Conservation (phyloP, 2,888 invertebrate species). For the Melieria crassipennis region DNA sequence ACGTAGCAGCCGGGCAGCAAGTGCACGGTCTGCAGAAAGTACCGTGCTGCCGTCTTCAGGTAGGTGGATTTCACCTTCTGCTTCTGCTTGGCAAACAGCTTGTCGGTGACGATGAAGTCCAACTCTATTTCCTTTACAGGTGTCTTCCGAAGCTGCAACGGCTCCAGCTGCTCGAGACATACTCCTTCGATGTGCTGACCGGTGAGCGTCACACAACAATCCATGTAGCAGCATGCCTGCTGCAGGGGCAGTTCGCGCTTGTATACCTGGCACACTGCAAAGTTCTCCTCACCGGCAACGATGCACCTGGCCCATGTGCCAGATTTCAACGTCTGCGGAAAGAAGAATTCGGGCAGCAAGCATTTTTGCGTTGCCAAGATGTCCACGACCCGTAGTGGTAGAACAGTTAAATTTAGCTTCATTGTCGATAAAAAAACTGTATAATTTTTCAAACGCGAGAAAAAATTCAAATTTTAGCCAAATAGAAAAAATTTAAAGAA, state of each 20-base stretch:
- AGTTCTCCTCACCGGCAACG: conserved; percentile 29
- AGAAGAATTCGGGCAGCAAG: conserved; percentile 42
- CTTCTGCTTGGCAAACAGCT: conserved; percentile 36
- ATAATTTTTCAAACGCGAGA: too few relatives aligned
- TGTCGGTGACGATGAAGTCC: conserved; percentile 36
- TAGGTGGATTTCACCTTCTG: conserved; percentile 19
- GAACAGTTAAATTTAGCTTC: conserved; percentile 41
- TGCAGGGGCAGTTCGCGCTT: conserved; percentile 39
- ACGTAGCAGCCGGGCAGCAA: conserved; percentile 39
- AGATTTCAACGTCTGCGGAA: conserved; percentile 27
- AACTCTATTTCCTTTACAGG: conserved; percentile 20
- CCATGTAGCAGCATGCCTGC: conserved; percentile 52
- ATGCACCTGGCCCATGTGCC: conserved; percentile 50
- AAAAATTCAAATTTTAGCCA: too few relatives aligned
- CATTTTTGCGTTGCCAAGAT: conserved; percentile 46
- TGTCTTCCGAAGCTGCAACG: conserved; percentile 9
- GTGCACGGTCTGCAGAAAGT: conserved; percentile 40
- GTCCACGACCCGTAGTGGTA: conserved; percentile 47
- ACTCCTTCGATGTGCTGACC: not conserved
- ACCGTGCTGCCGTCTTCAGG: conserved; percentile 35
- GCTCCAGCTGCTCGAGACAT: conserved; percentile 8
- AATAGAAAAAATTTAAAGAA: too few relatives aligned
- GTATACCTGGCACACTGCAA: conserved; percentile 48
- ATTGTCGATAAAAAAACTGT: conserved; percentile 11
- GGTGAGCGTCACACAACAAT: conserved; percentile 47